phyloP scores from a whole-genome alignment of 1,140 invertebrate species.

The Heliconius congener region DNA sequence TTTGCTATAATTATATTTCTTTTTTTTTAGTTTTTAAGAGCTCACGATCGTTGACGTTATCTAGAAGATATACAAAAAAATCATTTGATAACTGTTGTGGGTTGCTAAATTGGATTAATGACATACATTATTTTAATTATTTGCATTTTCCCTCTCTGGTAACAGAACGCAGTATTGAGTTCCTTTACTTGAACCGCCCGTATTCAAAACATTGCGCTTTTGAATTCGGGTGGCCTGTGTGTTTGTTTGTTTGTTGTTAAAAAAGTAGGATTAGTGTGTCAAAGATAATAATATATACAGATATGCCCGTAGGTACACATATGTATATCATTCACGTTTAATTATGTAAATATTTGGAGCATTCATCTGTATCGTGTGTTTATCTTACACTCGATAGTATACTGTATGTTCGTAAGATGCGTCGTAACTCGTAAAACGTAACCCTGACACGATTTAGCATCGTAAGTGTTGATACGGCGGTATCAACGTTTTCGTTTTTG shows the following conservation, averaged over 20 bases:
- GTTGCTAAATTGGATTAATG: too few relatives aligned
- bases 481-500: slow-evolving; percentile 7
- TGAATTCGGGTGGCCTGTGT: too few relatives aligned
- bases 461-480: background rate
- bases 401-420: slow-evolving; percentile 1
- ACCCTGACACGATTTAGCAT: slow-evolving; percentile 13
- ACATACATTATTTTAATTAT: too few relatives aligned
- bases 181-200: too few relatives aligned
- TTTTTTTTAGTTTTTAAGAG: too few relatives aligned
- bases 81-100: too few relatives aligned
- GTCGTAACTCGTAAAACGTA: background rate
- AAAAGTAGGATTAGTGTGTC: background rate
- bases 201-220: too few relatives aligned
- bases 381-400: background rate
- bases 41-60: too few relatives aligned
- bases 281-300: background rate
- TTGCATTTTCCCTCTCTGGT: too few relatives aligned
- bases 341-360: slow-evolving; percentile 4
- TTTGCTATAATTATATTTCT: too few relatives aligned
- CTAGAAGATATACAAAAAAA: too few relatives aligned
- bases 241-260: background rate
- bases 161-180: too few relatives aligned
- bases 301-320: background rate
- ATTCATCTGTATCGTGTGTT: background rate
- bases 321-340: background rate